Evolutionary conservation across 2,888 invertebrate genomes (phyloP).

Genomic region (Tachina grossa): DNA sequence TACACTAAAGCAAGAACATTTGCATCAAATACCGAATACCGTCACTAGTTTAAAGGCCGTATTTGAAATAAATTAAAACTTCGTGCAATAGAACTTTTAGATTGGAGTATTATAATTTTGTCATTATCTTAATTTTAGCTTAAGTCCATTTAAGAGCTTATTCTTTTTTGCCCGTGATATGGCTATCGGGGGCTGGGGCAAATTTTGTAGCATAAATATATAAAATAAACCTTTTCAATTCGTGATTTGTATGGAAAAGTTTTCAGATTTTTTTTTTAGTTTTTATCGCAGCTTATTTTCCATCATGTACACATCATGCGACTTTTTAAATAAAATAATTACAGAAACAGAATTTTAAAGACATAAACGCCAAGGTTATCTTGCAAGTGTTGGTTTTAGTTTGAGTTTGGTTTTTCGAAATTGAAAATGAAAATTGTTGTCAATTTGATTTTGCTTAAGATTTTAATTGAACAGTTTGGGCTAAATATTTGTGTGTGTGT

Average conservation of each 20-base stretch:
- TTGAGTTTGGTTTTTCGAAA: neutral
- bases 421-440: neutral
- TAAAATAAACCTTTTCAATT: neutral
- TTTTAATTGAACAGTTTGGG: neutral
- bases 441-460: neutral
- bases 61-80: too few species aligned
- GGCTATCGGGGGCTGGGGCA: too few species aligned
- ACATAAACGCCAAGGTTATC: neutral
- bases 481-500: neutral
- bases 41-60: too few species aligned
- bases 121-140: too few species aligned
- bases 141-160: too few species aligned
- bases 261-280: neutral
- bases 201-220: too few species aligned
- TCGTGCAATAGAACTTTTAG: too few species aligned
- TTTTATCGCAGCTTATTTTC: neutral
- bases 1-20: too few species aligned
- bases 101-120: too few species aligned
- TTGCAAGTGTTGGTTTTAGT: conserved; percentile 17
- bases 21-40: too few species aligned
- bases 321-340: neutral
- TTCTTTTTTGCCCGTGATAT: too few species aligned
- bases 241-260: neutral
- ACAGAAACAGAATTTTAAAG: neutral
- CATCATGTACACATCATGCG: neutral